Base-by-base conservation (phyloP, 1,140 invertebrate species). In the Drosophila bifasciata region DNA sequence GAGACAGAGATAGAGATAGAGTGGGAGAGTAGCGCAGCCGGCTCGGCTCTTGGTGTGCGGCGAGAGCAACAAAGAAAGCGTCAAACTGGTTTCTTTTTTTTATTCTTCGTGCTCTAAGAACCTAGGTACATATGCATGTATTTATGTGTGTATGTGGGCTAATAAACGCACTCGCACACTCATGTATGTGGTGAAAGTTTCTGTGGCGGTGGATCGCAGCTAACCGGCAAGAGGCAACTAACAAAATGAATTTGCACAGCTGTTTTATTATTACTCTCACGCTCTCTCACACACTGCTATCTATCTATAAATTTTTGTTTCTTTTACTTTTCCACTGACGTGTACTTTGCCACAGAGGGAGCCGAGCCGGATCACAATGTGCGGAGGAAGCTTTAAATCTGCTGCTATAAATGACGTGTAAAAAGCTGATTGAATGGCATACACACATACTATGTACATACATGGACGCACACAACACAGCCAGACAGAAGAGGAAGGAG, bases 371-470 rank as follows among this genome's bases (percentile, higher is more conserved):
- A 32, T 32, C 28, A 11, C 28, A 32, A 32, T 32, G 28, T 9
- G 28, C 48, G 71, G 25, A 23, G n/a, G 25, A 41, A 66, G 52
- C 59, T 60, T 76, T 61, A 68, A 59, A 73, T 76, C 60, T 62
- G 60, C 60, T 62, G 60, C 63, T 51, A 77, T 56, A 71, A 77
- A 74, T 86, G 83, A 86, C 83, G 83, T 86, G 83, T 83, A 86
- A 78, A 51, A 81, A 70, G 56, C 76, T 43, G 81, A 85, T 85
- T 85, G 80, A 79, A 57, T 61, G 52, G 46, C 36, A 57, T 41
- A 43, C 55, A 16, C 58, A 39, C 28, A 32, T 23, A 49, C 32
- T n/a, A 62, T 40, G 11, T 36, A 36, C 32, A 32, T 32, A 9
- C 23, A 32, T 32, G 8, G 3, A 43, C 41, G 5, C 45, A 74